Conservation (phyloP, 2,113 vertebrate genomes). For the cat (Felis catus) region F.catus_Fca126_mat1.0 CM031419.1:126638001-126638500, state of each 20-base stretch:
- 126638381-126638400: background rate
- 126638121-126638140: background rate
- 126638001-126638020: background rate
- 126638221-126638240: background rate
- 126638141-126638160: background rate
- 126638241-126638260: background rate
- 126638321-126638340: background rate
- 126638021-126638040: background rate
- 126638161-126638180: background rate
- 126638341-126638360: background rate
- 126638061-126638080: background rate
- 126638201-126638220: background rate
- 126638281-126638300: background rate
- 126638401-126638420: background rate
- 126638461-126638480: background rate
- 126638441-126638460: background rate
- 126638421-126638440: background rate
- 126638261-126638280: background rate
- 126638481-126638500: constrained; percentile 35
- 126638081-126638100: background rate
- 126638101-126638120: background rate
- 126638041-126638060: background rate
- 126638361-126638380: constrained; percentile 18
- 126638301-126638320: background rate
- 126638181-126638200: background rate